Base-by-base conservation (phyloP, 2,113 vertebrate genomes). In the Sorex fumeus region DNA sequence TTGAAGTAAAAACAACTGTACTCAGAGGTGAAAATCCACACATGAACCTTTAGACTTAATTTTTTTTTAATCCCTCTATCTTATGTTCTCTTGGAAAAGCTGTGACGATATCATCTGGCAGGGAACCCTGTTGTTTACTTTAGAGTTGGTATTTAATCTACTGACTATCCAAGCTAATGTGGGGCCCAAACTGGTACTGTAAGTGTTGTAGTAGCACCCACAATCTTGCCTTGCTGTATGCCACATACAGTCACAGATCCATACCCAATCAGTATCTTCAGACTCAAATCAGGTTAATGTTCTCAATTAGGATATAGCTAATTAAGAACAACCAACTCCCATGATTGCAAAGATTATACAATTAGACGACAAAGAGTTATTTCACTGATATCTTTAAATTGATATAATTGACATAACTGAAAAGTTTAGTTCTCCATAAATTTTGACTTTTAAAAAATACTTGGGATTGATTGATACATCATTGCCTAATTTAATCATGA, bases 391-490 rank as follows among this genome's bases (percentile, higher is more conserved):
- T n/a, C 57, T 77, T 79, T 30, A 50, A 66, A 96, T 0, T 57
- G 57, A 91, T 21, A 70, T 45, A 40, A 83, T 2, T 72, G 47
- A 34, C 32, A 36, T 6, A 75, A 62, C 66, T 62, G 50, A 87
- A n/a, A 25, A 25, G 30, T 81, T 64, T 50, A 13, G 85, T 40
- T 62, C 23, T 40, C 47, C 69, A n/a, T 25, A 57, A 34, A 64
- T 47, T 62, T 66, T 43, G 32, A 60, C 72, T 88, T 90, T 85
- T 71, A 47, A 87, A n/a, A 94, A 91, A 18, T 50, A 78, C 23
- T 45, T 78, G 76, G 57, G 74, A 25, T 76, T 71, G n/a, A 62
- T 66, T 10, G 70, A 67, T 30, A 67, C 30, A 43, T 18, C 27
- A 67, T 1, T 82, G 43, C 13, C 75, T 28, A 27, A 62, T 40